Evolutionary conservation across 2,888 invertebrate species (phyloP).

Genomic region (Oligia latruncula): DNA sequence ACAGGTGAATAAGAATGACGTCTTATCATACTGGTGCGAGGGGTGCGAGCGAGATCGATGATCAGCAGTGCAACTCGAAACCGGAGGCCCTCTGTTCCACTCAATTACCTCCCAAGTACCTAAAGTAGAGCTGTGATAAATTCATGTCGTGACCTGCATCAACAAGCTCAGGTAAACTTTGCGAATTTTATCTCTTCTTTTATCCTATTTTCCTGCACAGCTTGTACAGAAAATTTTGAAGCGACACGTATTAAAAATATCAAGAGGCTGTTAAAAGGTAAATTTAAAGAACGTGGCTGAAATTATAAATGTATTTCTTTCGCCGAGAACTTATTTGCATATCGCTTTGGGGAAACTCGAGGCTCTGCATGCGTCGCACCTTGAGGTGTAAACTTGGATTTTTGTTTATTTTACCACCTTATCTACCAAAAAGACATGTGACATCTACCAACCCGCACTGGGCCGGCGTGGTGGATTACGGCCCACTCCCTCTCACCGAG

Average conservation of each 20-base stretch:
- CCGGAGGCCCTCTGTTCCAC: conserved; percentile 76
- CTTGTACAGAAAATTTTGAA: conserved; percentile 78
- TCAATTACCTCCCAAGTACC: conserved; percentile 80
- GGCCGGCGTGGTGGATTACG: too few relatives aligned
- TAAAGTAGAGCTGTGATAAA: conserved; percentile 83
- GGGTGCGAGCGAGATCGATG: conserved; percentile 58
- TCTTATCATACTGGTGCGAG: conserved; percentile 31
- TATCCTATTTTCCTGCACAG: conserved; percentile 77
- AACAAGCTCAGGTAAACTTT: conserved; percentile 78
- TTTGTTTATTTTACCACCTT: conserved; percentile 25
- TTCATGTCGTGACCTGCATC: conserved; percentile 84
- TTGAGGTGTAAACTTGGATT: conserved; percentile 14
- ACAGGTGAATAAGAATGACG: conserved; percentile 47
- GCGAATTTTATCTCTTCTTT: conserved; percentile 80
- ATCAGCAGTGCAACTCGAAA: conserved; percentile 68
- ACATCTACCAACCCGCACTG: too few relatives aligned
- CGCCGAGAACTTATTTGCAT: conserved; percentile 77
- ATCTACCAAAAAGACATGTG: too few relatives aligned
- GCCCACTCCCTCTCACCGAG: too few relatives aligned
- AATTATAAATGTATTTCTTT: conserved; percentile 81
- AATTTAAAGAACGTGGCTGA: conserved; percentile 85
- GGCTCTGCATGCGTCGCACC: conserved; percentile 50
- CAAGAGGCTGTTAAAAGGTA: conserved; percentile 85
- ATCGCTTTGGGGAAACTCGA: conserved; percentile 68
- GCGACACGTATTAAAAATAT: conserved; percentile 86